These are phyloP conservation scores for Achlya flavicornis DNA, from an alignment of 2,888 invertebrate species.

Conservation along the genomic window DNA sequence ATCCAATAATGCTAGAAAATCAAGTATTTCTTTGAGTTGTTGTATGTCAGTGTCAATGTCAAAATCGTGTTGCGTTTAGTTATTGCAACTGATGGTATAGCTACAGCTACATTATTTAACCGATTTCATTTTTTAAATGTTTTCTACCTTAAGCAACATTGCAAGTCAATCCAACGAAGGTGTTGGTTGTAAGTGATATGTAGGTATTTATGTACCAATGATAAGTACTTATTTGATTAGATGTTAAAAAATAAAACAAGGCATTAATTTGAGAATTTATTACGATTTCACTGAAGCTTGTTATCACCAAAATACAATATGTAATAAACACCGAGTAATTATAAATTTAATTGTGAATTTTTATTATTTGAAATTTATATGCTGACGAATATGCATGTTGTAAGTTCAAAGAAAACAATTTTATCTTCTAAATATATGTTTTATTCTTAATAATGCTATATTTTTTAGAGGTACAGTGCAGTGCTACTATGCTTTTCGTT, in stretches of 20 bases:
- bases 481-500: constrained; percentile 18
- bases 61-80: not conserved
- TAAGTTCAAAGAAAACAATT: not conserved
- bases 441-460: not conserved
- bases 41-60: constrained; percentile 2
- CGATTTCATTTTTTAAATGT: not conserved
- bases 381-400: not conserved
- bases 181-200: not conserved
- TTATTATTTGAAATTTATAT: not conserved
- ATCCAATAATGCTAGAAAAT: not conserved
- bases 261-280: not conserved
- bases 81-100: not conserved
- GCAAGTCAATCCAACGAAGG: too few relatives aligned
- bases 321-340: constrained; percentile 3
- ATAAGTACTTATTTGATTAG: not conserved
- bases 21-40: not conserved
- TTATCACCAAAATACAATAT: not conserved
- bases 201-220: not conserved
- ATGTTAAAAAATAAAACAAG: not conserved
- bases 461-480: not conserved
- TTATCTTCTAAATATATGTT: not conserved
- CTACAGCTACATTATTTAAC: not conserved
- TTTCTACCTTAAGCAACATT: too few relatives aligned
- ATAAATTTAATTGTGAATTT: not conserved
- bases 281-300: constrained; percentile 1